Evolutionary conservation across 1,140 invertebrate species (phyloP).

Genomic region (Drosophila persimilis): DNA sequence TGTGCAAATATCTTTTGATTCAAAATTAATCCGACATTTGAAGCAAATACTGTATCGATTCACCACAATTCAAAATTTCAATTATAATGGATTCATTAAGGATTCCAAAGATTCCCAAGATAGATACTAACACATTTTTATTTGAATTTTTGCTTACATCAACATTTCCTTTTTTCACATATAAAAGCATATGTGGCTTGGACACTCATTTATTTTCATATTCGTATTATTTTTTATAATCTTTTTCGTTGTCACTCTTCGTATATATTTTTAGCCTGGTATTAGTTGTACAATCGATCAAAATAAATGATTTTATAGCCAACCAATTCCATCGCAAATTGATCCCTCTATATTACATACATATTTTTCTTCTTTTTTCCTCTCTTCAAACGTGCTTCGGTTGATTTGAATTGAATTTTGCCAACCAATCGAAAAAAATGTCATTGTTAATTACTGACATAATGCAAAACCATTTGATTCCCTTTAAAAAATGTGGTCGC

Average conservation of each 20-base stretch:
- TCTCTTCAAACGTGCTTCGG: constrained; percentile 64
- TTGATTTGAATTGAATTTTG: constrained; percentile 54
- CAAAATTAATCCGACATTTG: too few relatives aligned
- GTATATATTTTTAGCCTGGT: constrained; percentile 6
- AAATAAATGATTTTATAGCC: constrained; percentile 29
- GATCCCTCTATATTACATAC: constrained; percentile 62
- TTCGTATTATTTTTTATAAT: constrained; percentile 5
- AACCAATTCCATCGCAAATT: constrained; percentile 24
- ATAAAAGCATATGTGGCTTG: too few relatives aligned
- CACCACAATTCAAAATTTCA: too few relatives aligned
- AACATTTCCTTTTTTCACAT: not conserved
- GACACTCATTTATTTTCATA: not conserved
- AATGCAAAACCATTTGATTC: constrained; percentile 58
- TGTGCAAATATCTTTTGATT: too few relatives aligned
- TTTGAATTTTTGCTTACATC: not conserved
- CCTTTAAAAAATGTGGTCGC: constrained; percentile 57
- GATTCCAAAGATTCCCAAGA: not conserved
- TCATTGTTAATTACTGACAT: constrained; percentile 40
- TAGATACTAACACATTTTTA: not conserved
- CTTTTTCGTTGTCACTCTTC: not conserved
- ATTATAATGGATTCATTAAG: constrained; percentile 18
- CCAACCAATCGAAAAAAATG: constrained; percentile 47
- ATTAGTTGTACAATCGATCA: constrained; percentile 5
- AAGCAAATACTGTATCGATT: too few relatives aligned
- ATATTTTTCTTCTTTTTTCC: constrained; percentile 70